Evolutionary conservation across 2,797 vertebrate species (phyloP), one percentile per base, ranked within the genome.

Genomic region (Enteromius mattozi): DNA sequence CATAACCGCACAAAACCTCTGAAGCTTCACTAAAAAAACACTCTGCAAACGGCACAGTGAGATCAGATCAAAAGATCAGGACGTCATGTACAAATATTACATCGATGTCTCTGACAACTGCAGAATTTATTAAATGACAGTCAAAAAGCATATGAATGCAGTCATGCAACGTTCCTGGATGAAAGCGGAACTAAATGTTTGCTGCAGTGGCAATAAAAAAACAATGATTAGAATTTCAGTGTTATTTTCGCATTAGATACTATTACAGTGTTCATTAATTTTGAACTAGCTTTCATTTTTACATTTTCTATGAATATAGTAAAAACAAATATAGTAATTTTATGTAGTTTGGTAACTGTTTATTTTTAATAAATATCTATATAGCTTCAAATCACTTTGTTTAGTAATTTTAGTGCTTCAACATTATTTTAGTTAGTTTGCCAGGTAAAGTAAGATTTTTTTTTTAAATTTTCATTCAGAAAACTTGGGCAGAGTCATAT

Each of bases 21-120:
- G n/a, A 6, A 35, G 69, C 72, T 47, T 56, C 76, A 71, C 63
- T 63, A 80, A 37, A 59, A 83, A 82, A 35, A n/a, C 85, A 69
- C 33, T 30, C 14, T 2, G 21, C 54, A 80, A 76, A 86, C 19
- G 61, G 30, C 77, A 61, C 49, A 21, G 59, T 37, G 19, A 77
- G 37, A 33, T 78, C 13, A 56, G 68, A 49, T 78, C 63, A 61
- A 47, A 51, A 40, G 51, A 30, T 35, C 33, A 10, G 17, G 35
- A 37, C 3, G 7, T 30, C 19, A 24, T 24, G 59, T 21, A 16
- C 1, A 4, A 69, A 27, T 61, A 33, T 47, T 63, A 70, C 10
- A 12, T 7, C 21, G 7, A 71, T 27, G 37, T 47, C 37, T 30
- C 54, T 33, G 24, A 17, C 47, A 40, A 59, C 61, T 13, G 17